Evolutionary conservation across 2,888 invertebrate genomes (phyloP), one percentile per base, ranked within the genome.

Genomic region (Lydus trimaculatus): DNA sequence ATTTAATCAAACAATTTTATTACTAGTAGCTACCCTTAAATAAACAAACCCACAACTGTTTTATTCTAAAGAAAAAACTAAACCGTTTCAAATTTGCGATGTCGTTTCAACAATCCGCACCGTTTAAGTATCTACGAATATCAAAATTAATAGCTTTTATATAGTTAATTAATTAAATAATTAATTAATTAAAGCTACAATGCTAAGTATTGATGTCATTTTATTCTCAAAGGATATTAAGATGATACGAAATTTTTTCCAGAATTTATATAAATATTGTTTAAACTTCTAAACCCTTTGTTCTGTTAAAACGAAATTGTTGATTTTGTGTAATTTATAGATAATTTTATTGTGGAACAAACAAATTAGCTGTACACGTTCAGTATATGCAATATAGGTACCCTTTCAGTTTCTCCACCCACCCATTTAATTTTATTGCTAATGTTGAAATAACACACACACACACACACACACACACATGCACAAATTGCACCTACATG

Each of bases 371-470:
- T 15, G 36, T 43, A 28, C 43, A 61, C 39, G 36, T 36, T 43
- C 25, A 23, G 23, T 61, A 39, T 4, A 28, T 36, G 23, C n/a
- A n/a, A n/a, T n/a, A n/a, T n/a, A n/a, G n/a, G 23, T 61, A 43
- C 61, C 61, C 61, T 28, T 61, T 68, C 67, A 68, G 65, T 73
- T 75, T 76, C 73, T 66, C 75, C 81, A 77, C 79, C 80, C 79
- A 79, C 77, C 76, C 79, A 76, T 80, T 81, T 80, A 80, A 81
- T 80, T 80, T 82, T 80, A 82, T 81, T 79, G 78, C 78, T 74
- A 70, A 71, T 73, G 72, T 76, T 77, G 75, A 76, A 77, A 78
- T 77, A 75, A 56, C 56, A 56, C 15, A 56, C 28, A 56, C 17
- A 56, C 23, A 56, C 15, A 28, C 2, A 25, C 20, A 23, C 6